Conservation (phyloP, 2,888 invertebrate genomes). For the Acholoe squamosa region DNA sequence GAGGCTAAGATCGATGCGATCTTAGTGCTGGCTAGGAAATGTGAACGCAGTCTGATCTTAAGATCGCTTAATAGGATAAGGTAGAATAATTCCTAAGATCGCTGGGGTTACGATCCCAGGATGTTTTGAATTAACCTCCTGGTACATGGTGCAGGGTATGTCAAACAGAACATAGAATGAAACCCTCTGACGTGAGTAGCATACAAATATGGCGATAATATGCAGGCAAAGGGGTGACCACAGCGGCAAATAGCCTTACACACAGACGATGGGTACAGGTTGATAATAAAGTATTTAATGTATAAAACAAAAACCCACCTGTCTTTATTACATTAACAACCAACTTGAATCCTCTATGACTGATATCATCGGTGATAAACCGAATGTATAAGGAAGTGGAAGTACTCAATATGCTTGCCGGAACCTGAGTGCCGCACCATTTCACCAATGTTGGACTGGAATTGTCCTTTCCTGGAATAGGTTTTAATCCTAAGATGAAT, state of each 20-base stretch:
- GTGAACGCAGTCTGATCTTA: no score
- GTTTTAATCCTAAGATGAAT: no score
- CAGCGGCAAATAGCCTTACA: neutral
- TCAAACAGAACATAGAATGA: neutral
- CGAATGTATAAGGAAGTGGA: neutral
- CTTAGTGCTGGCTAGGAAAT: no score
- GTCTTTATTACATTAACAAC: neutral
- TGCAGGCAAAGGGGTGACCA: no score
- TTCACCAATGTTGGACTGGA: neutral
- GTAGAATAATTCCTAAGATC: no score
- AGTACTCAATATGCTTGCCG: neutral
- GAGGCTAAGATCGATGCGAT: no score
- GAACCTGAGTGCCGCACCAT: constrained; percentile 2
- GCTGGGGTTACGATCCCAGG: no score
- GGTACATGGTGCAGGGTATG: neutral
- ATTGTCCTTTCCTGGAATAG: neutral
- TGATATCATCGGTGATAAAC: neutral
- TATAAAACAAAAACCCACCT: neutral
- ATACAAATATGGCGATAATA: no score
- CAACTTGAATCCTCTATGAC: constrained; percentile 26
- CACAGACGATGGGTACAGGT: neutral
- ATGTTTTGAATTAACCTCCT: no score
- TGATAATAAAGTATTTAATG: neutral
- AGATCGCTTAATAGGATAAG: no score
- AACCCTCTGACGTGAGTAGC: no score